Evolutionary conservation across 1,140 invertebrate genomes (phyloP).

Genomic region (Rhyacophila brunnea): DNA sequence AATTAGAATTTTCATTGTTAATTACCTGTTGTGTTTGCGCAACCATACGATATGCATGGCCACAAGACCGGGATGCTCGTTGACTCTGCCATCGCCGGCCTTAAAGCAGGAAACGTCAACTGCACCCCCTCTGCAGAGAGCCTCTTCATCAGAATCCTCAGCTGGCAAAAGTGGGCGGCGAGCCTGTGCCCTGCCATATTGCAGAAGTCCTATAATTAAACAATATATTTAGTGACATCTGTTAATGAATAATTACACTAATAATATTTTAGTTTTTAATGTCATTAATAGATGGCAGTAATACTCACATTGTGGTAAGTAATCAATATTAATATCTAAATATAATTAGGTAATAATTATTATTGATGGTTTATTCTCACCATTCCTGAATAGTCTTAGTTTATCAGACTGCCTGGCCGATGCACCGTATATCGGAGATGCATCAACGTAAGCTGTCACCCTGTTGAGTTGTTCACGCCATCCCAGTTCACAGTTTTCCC

Average conservation of each 20-base stretch:
- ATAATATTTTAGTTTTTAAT: no score
- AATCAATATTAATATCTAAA: no score
- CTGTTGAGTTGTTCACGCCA: constrained; percentile 76
- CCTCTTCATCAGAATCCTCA: constrained; percentile 51
- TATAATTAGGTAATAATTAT: no score
- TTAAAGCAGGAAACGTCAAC: constrained; percentile 68
- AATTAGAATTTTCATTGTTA: not conserved
- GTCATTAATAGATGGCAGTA: no score
- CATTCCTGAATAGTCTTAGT: constrained; percentile 69
- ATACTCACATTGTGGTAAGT: no score
- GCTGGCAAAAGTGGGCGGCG: constrained; percentile 55
- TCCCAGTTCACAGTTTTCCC: constrained; percentile 68
- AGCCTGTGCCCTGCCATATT: constrained; percentile 65
- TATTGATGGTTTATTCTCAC: constrained; percentile 47
- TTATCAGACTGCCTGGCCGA: constrained; percentile 73
- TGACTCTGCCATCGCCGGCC: constrained; percentile 77
- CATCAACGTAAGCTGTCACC: constrained; percentile 88
- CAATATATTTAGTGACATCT: no score
- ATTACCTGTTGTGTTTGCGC: constrained; percentile 78
- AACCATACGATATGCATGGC: constrained; percentile 87
- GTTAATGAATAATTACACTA: no score
- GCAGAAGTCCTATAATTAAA: constrained; percentile 56
- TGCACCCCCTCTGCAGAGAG: constrained; percentile 65
- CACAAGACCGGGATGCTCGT: constrained; percentile 84
- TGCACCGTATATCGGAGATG: constrained; percentile 88